Evolutionary conservation across 2,113 vertebrate genomes (phyloP).

Genomic region (Pollachius pollachius): DNA sequence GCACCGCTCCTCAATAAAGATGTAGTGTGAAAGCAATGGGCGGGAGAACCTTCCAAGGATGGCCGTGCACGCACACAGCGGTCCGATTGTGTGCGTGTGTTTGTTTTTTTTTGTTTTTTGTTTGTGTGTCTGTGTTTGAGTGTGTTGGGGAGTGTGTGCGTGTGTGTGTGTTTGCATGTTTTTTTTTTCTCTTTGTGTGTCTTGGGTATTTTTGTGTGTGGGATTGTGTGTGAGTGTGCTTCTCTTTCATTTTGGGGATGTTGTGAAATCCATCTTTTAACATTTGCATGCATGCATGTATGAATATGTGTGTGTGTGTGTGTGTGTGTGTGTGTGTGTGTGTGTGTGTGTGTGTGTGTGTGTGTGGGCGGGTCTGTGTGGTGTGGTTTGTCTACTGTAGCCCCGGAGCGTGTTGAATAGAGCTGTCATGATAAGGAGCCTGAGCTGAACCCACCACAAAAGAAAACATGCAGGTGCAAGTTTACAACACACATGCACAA

Average conservation of each 20-base stretch:
- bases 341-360: background rate
- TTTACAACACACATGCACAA: constrained; percentile 13
- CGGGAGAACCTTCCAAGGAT: too few species aligned
- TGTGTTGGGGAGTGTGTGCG: too few species aligned
- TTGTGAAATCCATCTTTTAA: background rate
- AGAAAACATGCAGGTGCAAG: constrained; percentile 57
- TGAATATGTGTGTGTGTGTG: constrained; percentile 5
- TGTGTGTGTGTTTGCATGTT: too few species aligned
- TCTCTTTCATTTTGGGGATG: too few species aligned
- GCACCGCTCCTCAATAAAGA: too few species aligned
- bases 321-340: background rate
- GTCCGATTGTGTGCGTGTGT: too few species aligned
- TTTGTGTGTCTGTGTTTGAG: too few species aligned
- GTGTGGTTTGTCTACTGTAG: constrained; percentile 10
- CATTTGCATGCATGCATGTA: background rate
- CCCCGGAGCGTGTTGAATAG: background rate
- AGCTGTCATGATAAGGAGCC: constrained; percentile 44
- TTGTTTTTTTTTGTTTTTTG: too few species aligned
- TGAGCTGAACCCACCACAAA: constrained; percentile 46
- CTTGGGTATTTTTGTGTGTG: background rate
- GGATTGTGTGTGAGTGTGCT: too few species aligned
- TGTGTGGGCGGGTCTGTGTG: constrained; percentile 30
- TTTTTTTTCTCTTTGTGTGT: background rate
- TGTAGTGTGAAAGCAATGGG: too few species aligned
- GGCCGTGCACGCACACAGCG: too few species aligned